phyloP scores from a whole-genome alignment of 2,113 vertebrate species.

The Eulemur rufifrons region DNA sequence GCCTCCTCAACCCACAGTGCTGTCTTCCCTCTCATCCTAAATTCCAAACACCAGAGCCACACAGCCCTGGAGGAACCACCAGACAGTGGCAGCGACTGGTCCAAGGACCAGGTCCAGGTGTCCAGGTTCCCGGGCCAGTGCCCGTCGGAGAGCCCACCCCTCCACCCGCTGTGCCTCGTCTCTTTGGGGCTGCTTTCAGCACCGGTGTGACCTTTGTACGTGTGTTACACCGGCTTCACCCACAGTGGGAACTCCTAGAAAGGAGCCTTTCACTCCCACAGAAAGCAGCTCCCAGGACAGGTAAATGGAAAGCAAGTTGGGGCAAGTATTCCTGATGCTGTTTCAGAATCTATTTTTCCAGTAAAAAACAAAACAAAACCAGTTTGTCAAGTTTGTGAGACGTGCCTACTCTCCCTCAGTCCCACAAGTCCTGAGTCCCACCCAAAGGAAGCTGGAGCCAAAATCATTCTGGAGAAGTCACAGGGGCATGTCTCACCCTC shows the following conservation, averaged over 20 bases:
- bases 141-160: accelerated
- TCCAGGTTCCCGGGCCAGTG: not conserved
- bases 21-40: not conserved
- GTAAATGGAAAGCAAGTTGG: not conserved
- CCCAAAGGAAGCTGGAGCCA: not conserved
- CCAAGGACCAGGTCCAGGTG: not conserved
- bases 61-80: not conserved
- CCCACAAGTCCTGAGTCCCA: not conserved
- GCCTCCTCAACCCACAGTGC: not conserved
- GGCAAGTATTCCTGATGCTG: not conserved
- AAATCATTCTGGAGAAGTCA: not conserved
- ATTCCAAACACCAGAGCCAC: not conserved
- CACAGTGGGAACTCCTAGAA: not conserved
- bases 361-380: not conserved
- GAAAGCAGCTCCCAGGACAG: not conserved
- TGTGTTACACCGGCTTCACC: not conserved
- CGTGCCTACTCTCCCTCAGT: not conserved
- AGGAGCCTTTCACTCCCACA: not conserved
- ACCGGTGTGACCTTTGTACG: not conserved
- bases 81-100: not conserved
- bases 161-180: no score
- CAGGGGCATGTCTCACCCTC: accelerated
- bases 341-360: not conserved
- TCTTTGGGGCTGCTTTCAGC: not conserved
- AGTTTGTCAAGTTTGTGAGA: not conserved